These are phyloP conservation scores for Craterocephalus amniculus DNA, from an alignment of 2,797 vertebrate species.

Conservation along the genomic window DNA sequence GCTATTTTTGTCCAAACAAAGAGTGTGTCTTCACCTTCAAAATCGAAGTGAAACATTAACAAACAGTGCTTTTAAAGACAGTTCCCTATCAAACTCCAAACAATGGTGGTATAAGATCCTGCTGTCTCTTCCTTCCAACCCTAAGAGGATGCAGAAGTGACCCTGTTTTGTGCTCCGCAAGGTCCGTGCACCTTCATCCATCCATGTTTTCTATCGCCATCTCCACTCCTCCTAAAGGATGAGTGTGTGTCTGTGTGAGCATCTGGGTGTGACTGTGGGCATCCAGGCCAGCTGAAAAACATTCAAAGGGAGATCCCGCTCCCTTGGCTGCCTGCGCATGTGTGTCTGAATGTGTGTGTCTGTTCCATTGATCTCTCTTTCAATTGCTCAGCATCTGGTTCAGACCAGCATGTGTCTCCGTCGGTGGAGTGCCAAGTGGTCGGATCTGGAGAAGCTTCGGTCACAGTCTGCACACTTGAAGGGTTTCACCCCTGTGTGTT, in stretches of 20 bases:
- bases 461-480: constrained; percentile 99
- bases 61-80: constrained; percentile 81
- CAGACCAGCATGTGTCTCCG: constrained; percentile 99
- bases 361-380: constrained; percentile 45
- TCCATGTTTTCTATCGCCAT: constrained; percentile 30
- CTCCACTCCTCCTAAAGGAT: constrained; percentile 69
- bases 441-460: constrained; percentile 98
- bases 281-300: constrained; percentile 95
- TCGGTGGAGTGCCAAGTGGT: constrained; percentile 98
- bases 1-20: constrained; percentile 70
- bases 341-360: constrained; percentile 22
- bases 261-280: constrained; percentile 11
- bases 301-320: constrained; percentile 92
- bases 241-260: constrained; percentile 20
- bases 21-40: constrained; percentile 71
- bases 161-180: constrained; percentile 75
- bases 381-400: constrained; percentile 59
- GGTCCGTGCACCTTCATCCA: constrained; percentile 69
- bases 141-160: constrained; percentile 69
- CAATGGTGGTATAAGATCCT: constrained; percentile 67
- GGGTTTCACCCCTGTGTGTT: constrained; percentile 99
- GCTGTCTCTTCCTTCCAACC: constrained; percentile 60
- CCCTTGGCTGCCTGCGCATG: constrained; percentile 71
- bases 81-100: constrained; percentile 70
- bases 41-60: constrained; percentile 77